Evolutionary conservation across 1,140 invertebrate genomes (phyloP).

Genomic region (Adelges cooleyi): DNA sequence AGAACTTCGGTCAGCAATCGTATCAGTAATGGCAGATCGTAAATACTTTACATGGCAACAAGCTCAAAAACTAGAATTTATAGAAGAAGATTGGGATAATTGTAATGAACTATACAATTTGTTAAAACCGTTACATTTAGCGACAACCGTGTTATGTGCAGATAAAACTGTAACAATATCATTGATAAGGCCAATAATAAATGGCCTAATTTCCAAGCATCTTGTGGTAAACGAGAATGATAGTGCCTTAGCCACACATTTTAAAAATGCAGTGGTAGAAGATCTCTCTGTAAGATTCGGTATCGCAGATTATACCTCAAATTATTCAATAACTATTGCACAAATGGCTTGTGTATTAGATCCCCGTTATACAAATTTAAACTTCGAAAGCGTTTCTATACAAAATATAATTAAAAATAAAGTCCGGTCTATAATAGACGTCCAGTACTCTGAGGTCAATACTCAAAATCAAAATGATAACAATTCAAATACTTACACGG

Average conservation of each 20-base stretch:
- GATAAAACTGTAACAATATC: slow-evolving; percentile 2
- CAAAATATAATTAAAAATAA: background rate
- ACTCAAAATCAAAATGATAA: background rate
- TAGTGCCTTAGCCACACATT: background rate
- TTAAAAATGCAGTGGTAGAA: background rate
- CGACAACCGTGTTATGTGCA: background rate
- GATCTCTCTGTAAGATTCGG: background rate
- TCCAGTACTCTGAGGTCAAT: too few species aligned
- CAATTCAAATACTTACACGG: background rate
- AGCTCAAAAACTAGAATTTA: background rate
- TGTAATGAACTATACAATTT: slow-evolving; percentile 4
- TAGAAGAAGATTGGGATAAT: background rate
- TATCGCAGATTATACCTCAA: background rate
- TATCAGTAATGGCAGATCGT: background rate
- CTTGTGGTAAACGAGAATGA: slow-evolving; percentile 1
- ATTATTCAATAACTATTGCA: background rate
- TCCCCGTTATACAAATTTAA: background rate
- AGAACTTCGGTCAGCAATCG: background rate
- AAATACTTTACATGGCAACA: background rate
- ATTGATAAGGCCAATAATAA: background rate
- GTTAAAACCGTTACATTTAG: background rate
- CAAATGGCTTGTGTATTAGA: slow-evolving; percentile 4
- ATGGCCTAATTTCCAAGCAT: background rate
- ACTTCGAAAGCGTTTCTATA: background rate
- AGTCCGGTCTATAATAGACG: background rate